These are phyloP conservation scores for Rhyacophila brunnea DNA, from an alignment of 1,140 invertebrate genomes.

Conservation along the genomic window DNA sequence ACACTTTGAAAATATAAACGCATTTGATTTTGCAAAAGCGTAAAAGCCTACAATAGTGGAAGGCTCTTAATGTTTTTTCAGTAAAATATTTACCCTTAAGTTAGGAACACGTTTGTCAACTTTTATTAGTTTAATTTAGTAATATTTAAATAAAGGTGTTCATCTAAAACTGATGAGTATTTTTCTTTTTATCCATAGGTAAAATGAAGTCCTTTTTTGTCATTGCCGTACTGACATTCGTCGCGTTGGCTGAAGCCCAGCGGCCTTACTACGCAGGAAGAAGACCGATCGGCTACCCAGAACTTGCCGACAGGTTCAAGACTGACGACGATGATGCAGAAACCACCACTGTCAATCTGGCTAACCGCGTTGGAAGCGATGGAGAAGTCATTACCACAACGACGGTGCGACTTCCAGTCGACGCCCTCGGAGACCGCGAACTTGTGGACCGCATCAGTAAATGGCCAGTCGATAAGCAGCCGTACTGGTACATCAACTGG, in stretches of 20 bases:
- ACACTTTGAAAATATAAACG: too few relatives aligned
- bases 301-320: conserved; percentile 37
- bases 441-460: conserved; percentile 40
- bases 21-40: too few relatives aligned
- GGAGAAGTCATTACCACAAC: conserved; percentile 17
- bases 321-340: conserved; percentile 26
- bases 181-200: too few relatives aligned
- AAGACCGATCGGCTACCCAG: conserved; percentile 37
- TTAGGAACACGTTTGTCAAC: too few relatives aligned
- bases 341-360: conserved; percentile 21
- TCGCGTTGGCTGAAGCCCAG: conserved; percentile 30
- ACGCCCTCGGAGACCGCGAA: conserved; percentile 41
- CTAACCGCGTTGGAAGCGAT: conserved; percentile 35
- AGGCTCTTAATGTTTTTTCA: too few relatives aligned
- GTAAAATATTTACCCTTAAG: too few relatives aligned
- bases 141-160: too few relatives aligned
- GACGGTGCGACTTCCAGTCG: conserved; percentile 36
- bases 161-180: too few relatives aligned
- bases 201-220: conserved; percentile 24
- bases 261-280: conserved; percentile 38
- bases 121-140: too few relatives aligned
- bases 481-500: conserved; percentile 49
- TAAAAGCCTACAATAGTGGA: too few relatives aligned
- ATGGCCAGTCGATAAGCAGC: conserved; percentile 42
- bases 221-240: conserved; percentile 19